phyloP scores from a whole-genome alignment of 1,140 invertebrate genomes.

The Phymastichus coffea region DNA sequence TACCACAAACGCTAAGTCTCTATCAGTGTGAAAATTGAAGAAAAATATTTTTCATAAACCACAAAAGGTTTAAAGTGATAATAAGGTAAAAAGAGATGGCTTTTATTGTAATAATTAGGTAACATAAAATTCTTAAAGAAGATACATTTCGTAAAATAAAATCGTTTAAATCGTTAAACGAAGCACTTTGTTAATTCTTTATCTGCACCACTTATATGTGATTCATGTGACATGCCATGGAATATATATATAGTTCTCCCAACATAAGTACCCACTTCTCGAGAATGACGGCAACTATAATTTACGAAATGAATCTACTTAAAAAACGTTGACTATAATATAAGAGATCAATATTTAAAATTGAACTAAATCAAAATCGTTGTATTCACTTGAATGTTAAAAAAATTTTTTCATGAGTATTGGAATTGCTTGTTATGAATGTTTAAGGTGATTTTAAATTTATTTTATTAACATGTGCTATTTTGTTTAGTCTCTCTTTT shows the following conservation, averaged over 20 bases:
- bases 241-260: conserved; percentile 15
- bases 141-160: conserved; percentile 27
- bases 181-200: conserved; percentile 11
- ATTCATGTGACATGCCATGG: conserved; percentile 12
- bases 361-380: conserved; percentile 3
- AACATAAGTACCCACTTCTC: conserved; percentile 8
- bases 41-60: conserved; percentile 21
- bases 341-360: neutral
- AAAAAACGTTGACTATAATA: neutral
- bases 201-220: conserved; percentile 5
- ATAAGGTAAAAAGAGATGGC: neutral
- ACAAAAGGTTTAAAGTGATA: neutral
- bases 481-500: neutral
- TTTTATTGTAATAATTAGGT: conserved; percentile 18
- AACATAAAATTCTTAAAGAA: conserved; percentile 5
- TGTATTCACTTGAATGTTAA: conserved; percentile 11
- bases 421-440: neutral
- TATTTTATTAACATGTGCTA: neutral
- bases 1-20: too few species aligned
- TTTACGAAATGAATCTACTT: conserved; percentile 27
- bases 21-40: too few species aligned
- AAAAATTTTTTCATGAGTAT: neutral
- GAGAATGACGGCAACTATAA: conserved; percentile 23
- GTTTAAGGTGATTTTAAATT: neutral
- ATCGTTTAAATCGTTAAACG: conserved; percentile 13